These are phyloP conservation scores for Heliconius ethilla DNA, from an alignment of 2,888 invertebrate species.

Conservation along the genomic window DNA sequence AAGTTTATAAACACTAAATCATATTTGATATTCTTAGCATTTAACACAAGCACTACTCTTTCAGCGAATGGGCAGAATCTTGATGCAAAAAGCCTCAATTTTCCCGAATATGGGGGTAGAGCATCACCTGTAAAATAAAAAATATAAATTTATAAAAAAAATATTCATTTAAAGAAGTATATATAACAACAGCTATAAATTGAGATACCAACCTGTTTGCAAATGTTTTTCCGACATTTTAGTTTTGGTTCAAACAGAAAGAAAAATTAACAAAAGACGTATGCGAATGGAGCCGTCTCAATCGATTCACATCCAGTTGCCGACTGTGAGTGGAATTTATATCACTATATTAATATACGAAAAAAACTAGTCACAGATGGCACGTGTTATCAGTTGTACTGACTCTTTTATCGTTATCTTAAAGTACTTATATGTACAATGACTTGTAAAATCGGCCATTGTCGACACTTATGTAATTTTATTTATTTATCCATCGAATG, in stretches of 20 bases:
- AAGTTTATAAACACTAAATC: conserved; percentile 11
- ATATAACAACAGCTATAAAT: background rate
- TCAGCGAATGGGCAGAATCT: conserved; percentile 13
- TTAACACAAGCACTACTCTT: conserved; percentile 15
- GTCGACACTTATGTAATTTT: background rate
- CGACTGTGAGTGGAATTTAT: conserved; percentile 3
- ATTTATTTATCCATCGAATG: background rate
- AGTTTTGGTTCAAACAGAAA: background rate
- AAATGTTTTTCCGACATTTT: conserved; percentile 34
- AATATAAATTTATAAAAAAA: background rate
- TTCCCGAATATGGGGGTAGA: conserved; percentile 15
- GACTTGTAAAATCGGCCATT: conserved; percentile 9
- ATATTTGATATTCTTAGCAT: conserved; percentile 14
- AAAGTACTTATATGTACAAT: background rate
- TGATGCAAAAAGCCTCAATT: conserved; percentile 6
- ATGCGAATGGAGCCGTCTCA: background rate
- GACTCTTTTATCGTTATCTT: conserved; percentile 15
- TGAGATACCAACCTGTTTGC: conserved; percentile 7
- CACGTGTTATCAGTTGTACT: conserved; percentile 10
- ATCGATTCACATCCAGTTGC: background rate
- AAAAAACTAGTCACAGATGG: conserved; percentile 7
- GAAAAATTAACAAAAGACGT: background rate
- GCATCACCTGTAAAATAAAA: background rate
- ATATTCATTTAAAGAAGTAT: no score
- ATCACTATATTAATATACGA: background rate